A percentile compares a stretch with the other conserved stretches of the same genome.
phyloP scores from a whole-genome alignment of 2,113 vertebrate genomes.

The Peromyscus leucopus region DNA sequence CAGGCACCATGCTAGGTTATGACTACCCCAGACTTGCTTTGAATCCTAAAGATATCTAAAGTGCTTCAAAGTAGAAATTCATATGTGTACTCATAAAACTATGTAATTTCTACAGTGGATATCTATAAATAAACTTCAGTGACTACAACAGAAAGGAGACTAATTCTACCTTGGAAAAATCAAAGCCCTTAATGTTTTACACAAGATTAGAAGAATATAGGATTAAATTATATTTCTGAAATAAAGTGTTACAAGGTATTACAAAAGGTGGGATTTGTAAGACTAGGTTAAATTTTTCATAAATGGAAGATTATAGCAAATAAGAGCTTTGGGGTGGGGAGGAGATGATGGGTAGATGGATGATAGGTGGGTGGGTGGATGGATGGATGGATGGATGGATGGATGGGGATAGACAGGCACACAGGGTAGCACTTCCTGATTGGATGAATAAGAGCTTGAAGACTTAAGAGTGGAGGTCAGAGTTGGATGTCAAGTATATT shows the following conservation, averaged over 20 bases:
- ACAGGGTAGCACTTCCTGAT: not conserved
- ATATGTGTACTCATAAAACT: not conserved
- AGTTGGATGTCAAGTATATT: not conserved
- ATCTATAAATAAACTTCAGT: not conserved
- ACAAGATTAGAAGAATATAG: not conserved
- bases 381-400: not conserved
- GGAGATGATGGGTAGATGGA: not conserved
- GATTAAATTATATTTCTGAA: slow-evolving; percentile 16
- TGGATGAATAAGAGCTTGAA: slow-evolving; percentile 37
- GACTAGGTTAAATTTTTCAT: not conserved
- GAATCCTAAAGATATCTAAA: not conserved
- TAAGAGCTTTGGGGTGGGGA: not conserved
- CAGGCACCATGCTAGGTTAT: not conserved
- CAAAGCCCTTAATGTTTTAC: not conserved
- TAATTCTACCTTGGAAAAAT: slow-evolving; percentile 20
- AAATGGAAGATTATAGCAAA: slow-evolving; percentile 50
- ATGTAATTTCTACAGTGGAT: not conserved
- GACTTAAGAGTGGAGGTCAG: not conserved
- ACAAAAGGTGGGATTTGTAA: not conserved
- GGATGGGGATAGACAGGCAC: not conserved
- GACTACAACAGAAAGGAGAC: not conserved
- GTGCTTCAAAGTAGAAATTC: not conserved
- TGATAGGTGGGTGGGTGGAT: not conserved
- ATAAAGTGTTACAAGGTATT: not conserved
- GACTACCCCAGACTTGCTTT: not conserved